Evolutionary conservation across 2,888 invertebrate species (phyloP), one percentile per base, ranked within the genome.

Genomic region (Ennomos fuscantarius): DNA sequence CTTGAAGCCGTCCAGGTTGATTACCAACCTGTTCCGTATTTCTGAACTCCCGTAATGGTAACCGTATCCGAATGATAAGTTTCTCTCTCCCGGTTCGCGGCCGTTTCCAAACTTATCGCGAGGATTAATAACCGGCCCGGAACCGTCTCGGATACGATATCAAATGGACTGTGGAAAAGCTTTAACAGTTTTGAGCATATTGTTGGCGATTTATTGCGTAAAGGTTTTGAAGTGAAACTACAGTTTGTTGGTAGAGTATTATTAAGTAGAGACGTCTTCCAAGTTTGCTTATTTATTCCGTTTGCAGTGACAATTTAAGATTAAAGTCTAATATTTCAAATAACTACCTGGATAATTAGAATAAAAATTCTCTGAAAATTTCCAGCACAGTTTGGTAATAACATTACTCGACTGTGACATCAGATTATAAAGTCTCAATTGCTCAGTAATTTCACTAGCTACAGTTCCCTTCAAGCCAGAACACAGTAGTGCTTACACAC

Each of bases 101-200:
- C 54, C 56, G 57, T 66, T 72, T 70, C 65, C 63, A 71, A 77
- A 80, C 71, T 79, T 78, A 79, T 78, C 72, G 72, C 63, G 58
- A 63, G 72, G 79, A 79, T 79, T 68, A 81, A 79, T 78, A 78
- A 78, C 76, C 61, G 71, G 61, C 68, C 66, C 63, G 53, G 65
- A 67, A 63, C 63, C 63, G 60, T 57, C 55, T 54, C 62, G 51
- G 49, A 58, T 58, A 41, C 48, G 53, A 58, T 53, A 59, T 48
- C 49, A 53, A 59, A 54, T 54, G 53, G 44, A 54, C 53, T 54
- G 58, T 45, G 45, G 53, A 53, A 59, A 44, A 53, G 53, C 53
- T 58, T 24, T 58, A 58, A 53, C 58, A 49, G 58, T 59, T 49
- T 54, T 59, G 49, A 59, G 58, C 53, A 59, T 59, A 59, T 48